A percentile compares a stretch with the other conserved stretches of the same genome.
These are phyloP conservation scores for Melinaea marsaeus DNA, from an alignment of 2,888 invertebrate genomes.

Conservation along the genomic window DNA sequence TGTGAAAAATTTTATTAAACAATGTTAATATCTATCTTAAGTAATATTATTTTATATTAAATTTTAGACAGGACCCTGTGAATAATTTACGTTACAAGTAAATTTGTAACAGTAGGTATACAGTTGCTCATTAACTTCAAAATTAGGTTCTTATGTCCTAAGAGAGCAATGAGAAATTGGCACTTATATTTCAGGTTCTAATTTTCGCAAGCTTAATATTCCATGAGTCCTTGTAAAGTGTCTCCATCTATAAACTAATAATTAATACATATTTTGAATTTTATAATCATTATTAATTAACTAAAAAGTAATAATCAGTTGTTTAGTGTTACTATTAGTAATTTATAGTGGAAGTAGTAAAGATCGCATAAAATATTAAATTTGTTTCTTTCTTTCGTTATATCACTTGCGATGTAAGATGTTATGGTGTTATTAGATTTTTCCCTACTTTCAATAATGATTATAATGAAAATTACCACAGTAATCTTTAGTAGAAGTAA, in stretches of 20 bases:
- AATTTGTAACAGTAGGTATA: constrained; percentile 4
- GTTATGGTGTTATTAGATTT: too few relatives aligned
- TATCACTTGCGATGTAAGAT: too few relatives aligned
- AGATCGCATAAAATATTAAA: too few relatives aligned
- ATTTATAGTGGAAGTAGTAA: too few relatives aligned
- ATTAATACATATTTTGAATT: not conserved
- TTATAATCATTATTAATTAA: not conserved
- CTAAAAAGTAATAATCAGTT: too few relatives aligned
- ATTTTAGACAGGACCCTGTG: not conserved
- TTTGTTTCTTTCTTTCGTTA: too few relatives aligned
- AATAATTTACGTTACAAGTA: not conserved
- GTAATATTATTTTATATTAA: constrained; percentile 1
- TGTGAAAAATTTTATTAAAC: not conserved
- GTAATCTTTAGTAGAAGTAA: too few relatives aligned
- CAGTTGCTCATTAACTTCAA: constrained; percentile 7
- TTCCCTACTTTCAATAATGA: too few relatives aligned
- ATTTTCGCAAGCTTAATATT: constrained; percentile 2
- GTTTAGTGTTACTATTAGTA: too few relatives aligned
- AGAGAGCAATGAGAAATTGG: constrained; percentile 4
- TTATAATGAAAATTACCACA: too few relatives aligned
- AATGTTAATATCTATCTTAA: not conserved
- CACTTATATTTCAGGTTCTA: constrained; percentile 3
- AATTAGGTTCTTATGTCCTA: constrained; percentile 5
- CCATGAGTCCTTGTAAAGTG: not conserved
- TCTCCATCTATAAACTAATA: not conserved